Percentiles rank a stretch among this genome's conserved stretches.
These are phyloP conservation scores for Solenopsis fugax DNA, from an alignment of 1,140 invertebrate genomes.

Conservation along the genomic window DNA sequence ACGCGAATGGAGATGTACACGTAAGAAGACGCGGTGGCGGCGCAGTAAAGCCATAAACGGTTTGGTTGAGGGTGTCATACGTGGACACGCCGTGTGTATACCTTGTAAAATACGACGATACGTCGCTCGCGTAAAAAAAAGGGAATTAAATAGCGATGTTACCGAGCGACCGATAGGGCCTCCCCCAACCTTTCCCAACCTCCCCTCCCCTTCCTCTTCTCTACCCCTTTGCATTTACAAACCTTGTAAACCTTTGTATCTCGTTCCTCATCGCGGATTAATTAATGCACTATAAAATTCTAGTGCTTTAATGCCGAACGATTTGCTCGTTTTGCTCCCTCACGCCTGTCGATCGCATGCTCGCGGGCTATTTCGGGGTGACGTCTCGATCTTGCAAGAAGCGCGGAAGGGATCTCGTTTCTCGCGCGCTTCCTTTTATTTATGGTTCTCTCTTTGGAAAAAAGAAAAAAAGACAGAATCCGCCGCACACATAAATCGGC, in stretches of 20 bases:
- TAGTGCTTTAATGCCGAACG: conserved; percentile 63
- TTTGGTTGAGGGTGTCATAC: conserved; percentile 59
- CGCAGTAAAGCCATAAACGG: conserved; percentile 77
- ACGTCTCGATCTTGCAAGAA: conserved; percentile 4
- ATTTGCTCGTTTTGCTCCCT: conserved; percentile 54
- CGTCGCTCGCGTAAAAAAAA: conserved; percentile 43
- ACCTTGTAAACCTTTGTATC: conserved; percentile 78
- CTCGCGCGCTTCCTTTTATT: background rate
- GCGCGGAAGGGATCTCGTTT: background rate
- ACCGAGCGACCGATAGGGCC: conserved; percentile 9
- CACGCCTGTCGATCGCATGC: background rate
- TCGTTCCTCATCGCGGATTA: conserved; percentile 70
- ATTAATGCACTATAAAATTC: conserved; percentile 79
- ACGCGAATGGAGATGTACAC: conserved; percentile 39
- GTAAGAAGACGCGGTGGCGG: conserved; percentile 16
- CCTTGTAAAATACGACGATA: conserved; percentile 55
- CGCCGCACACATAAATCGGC: background rate
- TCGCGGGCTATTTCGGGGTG: conserved; percentile 29
- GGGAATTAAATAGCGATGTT: conserved; percentile 58
- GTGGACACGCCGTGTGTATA: conserved; percentile 55
- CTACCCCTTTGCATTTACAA: conserved; percentile 72
- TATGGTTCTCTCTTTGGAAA: background rate
- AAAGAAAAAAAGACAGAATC: background rate
- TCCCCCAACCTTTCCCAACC: too few relatives aligned
- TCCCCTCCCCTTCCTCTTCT: background rate